Percentiles rank a stretch among this genome's conserved stretches.
These are phyloP conservation scores for Sebastiscus albofasciatus DNA, from an alignment of 2,797 vertebrate genomes.

Conservation along the genomic window DNA sequence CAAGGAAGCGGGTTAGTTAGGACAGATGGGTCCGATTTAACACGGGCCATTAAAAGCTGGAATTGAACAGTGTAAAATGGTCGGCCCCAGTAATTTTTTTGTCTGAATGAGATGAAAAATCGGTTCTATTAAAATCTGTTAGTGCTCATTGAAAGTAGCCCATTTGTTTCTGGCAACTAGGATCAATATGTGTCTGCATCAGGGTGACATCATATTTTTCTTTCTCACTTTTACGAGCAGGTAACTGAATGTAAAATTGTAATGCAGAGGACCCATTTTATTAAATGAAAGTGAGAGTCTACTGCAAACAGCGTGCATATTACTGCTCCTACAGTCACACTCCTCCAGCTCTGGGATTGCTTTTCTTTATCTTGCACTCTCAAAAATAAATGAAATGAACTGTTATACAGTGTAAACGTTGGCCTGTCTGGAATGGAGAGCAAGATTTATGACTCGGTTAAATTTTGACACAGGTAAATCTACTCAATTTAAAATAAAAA, in stretches of 20 bases:
- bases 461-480: neutral
- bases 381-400: neutral
- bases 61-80: neutral
- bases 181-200: neutral
- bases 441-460: neutral
- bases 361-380: conserved; percentile 4
- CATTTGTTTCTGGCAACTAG: neutral
- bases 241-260: neutral
- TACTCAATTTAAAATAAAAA: neutral
- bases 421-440: neutral
- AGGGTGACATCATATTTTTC: neutral
- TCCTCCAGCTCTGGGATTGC: neutral
- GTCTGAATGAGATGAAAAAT: neutral
- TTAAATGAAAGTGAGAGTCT: neutral
- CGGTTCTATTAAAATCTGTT: neutral
- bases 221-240: neutral
- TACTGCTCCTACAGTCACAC: neutral
- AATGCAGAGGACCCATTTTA: neutral
- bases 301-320: neutral
- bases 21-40: neutral
- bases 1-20: neutral
- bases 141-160: neutral
- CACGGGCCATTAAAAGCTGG: neutral
- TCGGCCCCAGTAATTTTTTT: neutral
- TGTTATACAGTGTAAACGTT: neutral